phyloP scores from a whole-genome alignment of 2,113 vertebrate species.

The Dolichallabes microphthalmus region DNA sequence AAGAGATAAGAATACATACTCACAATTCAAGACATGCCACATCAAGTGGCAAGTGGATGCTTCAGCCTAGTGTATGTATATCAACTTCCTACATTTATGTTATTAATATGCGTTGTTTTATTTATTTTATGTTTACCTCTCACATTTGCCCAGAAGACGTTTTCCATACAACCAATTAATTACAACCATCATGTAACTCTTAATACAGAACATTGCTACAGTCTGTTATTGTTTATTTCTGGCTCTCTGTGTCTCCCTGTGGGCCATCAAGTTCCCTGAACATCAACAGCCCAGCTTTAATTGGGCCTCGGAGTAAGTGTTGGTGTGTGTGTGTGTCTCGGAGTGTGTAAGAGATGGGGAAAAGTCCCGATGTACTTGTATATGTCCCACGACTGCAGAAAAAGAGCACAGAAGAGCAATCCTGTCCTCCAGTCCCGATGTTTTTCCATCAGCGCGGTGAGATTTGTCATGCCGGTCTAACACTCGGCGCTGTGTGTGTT shows the following conservation, averaged over 20 bases:
- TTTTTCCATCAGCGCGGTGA: background rate
- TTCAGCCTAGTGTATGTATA: too few relatives aligned
- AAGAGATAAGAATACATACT: background rate
- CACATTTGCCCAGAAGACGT: background rate
- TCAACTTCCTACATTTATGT: background rate
- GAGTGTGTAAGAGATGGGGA: background rate
- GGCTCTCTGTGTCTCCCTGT: constrained; percentile 5
- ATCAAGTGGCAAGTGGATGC: too few relatives aligned
- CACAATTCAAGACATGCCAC: background rate
- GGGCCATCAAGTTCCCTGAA: constrained; percentile 15
- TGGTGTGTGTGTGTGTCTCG: constrained; percentile 22
- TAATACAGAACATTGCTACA: background rate
- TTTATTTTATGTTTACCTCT: background rate
- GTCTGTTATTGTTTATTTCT: constrained; percentile 18
- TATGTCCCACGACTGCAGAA: constrained; percentile 22
- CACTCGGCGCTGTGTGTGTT: background rate
- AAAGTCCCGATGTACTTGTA: constrained; percentile 40
- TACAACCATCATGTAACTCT: background rate
- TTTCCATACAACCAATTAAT: background rate
- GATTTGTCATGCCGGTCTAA: background rate
- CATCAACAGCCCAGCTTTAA: constrained; percentile 39
- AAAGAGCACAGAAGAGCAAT: constrained; percentile 6
- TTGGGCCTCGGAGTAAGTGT: constrained; percentile 31
- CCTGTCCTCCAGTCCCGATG: background rate
- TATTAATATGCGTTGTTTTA: background rate